Base-by-base conservation (phyloP, 2,113 vertebrate species). In the Pseudopodoces humilis region DNA sequence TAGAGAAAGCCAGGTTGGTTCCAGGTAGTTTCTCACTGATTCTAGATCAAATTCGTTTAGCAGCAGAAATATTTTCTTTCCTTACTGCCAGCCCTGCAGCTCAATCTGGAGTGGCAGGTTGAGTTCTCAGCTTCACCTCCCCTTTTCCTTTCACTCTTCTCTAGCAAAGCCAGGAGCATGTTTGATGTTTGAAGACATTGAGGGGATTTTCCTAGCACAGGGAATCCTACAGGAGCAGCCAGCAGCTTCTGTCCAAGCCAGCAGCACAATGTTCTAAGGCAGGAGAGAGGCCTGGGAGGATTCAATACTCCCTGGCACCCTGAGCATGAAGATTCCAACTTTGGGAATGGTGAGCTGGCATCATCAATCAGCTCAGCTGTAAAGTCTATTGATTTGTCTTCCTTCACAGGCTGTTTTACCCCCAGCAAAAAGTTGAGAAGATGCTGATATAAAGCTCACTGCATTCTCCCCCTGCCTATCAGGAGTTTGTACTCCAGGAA, bases 11-110 rank as follows among this genome's bases (percentile, higher is more conserved):
- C 0, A 0, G 11, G 28, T 63, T 78, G 41, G 31, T 25, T 83
- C 53, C 3, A 3, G 44, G 15, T 75, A 71, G 64, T 79, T 68
- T 59, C n/a, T 93, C 60, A 14, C 37, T 67, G 68, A 68, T 86
- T 88, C 72, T 75, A 86, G 64, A 92, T 41, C 72, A 83, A 81
- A 85, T 79, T 52, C 88, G n/a, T 82, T 86, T 71, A 91, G 77
- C 72, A 84, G 47, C 46, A 92, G 79, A 88, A 97, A 77, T 58
- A 39, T 70, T 80, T 63, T 70, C n/a, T 88, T 85, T 44, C 43
- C 59, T 86, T 30, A 7, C 30, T 85, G 67, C 67, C 91, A 91
- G 78, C 67, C 84, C 71, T 52, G 30, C 46, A 72, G 63, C 78
- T 85, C 87, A 85, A 50, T 78, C 70, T 70, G 74, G 50, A 71